Conservation (phyloP, 2,797 vertebrate genomes). For the Arrhamphus sclerolepis region DNA sequence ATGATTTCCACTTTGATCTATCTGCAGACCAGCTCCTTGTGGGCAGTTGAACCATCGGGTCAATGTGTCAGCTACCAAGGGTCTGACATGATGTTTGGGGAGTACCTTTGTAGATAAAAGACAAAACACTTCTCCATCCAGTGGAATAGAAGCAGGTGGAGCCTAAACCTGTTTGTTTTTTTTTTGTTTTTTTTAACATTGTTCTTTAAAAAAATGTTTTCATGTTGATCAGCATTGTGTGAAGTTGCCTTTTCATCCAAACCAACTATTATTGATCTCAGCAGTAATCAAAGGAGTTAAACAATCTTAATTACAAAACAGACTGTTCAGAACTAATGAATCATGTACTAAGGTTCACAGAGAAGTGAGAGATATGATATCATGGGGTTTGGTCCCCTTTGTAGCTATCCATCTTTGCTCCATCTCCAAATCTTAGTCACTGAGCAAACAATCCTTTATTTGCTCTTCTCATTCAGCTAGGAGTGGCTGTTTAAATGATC, state of each 20-base stretch:
- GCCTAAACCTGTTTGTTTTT: not conserved
- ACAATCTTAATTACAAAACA: constrained; percentile 46
- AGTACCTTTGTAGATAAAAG: constrained; percentile 53
- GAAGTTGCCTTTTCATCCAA: constrained; percentile 23
- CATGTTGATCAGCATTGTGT: constrained; percentile 29
- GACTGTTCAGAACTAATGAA: constrained; percentile 60
- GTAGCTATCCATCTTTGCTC: constrained; percentile 65
- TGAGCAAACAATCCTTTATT: constrained; percentile 78
- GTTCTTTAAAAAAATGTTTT: constrained; percentile 4
- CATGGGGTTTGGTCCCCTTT: constrained; percentile 75
- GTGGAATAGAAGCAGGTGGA: constrained; percentile 32
- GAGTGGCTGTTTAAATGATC: constrained; percentile 72
- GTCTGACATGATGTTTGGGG: constrained; percentile 17
- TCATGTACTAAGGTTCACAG: constrained; percentile 50
- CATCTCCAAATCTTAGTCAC: constrained; percentile 78
- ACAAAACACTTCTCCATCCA: constrained; percentile 1
- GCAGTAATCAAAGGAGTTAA: constrained; percentile 45
- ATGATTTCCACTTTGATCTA: constrained; percentile 79
- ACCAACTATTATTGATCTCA: constrained; percentile 40
- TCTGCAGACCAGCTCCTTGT: constrained; percentile 49
- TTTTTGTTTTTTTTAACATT: too few species aligned
- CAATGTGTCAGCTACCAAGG: constrained; percentile 45
- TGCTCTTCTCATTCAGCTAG: constrained; percentile 70
- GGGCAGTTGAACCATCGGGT: constrained; percentile 54
- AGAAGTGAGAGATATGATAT: constrained; percentile 74